Percentiles rank a stretch among this genome's conserved stretches.
These are phyloP conservation scores for Phengaris alcon DNA, from an alignment of 2,888 invertebrate species.

Conservation along the genomic window DNA sequence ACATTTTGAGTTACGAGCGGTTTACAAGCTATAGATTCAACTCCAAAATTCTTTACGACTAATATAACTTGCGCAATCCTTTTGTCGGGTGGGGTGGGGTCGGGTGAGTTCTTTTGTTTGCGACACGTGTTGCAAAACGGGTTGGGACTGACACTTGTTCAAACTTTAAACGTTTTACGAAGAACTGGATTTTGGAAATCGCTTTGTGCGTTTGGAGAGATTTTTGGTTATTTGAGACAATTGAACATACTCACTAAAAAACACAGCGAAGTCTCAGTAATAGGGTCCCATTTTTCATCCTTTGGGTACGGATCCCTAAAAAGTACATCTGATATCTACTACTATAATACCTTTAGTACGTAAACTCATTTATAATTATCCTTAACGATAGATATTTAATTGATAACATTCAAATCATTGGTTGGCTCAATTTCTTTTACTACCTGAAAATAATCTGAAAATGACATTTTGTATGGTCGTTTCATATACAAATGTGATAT, in stretches of 20 bases:
- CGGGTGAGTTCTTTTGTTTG: slow-evolving; percentile 73
- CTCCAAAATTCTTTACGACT: slow-evolving; percentile 77
- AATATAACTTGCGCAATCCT: slow-evolving; percentile 78
- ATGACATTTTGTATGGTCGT: neutral
- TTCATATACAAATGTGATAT: neutral
- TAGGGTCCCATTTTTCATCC: no score
- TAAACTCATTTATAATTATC: no score
- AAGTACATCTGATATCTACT: no score
- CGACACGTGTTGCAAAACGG: slow-evolving; percentile 77
- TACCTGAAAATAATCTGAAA: neutral
- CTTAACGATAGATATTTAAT: no score
- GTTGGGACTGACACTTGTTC: slow-evolving; percentile 72
- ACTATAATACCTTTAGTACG: no score
- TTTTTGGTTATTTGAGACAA: neutral
- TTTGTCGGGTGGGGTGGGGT: slow-evolving; percentile 58
- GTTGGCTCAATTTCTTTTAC: no score
- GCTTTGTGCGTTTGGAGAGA: slow-evolving; percentile 23
- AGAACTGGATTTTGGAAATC: slow-evolving; percentile 49
- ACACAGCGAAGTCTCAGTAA: no score
- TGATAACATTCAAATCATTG: no score
- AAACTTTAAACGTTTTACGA: slow-evolving; percentile 62
- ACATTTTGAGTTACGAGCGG: slow-evolving; percentile 73
- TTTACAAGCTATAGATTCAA: slow-evolving; percentile 76
- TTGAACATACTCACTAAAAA: no score
- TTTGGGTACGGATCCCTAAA: no score